A percentile compares a stretch with the other conserved stretches of the same genome.
phyloP scores from a whole-genome alignment of 2,888 invertebrate species.

The Ellobium chinense region DNA sequence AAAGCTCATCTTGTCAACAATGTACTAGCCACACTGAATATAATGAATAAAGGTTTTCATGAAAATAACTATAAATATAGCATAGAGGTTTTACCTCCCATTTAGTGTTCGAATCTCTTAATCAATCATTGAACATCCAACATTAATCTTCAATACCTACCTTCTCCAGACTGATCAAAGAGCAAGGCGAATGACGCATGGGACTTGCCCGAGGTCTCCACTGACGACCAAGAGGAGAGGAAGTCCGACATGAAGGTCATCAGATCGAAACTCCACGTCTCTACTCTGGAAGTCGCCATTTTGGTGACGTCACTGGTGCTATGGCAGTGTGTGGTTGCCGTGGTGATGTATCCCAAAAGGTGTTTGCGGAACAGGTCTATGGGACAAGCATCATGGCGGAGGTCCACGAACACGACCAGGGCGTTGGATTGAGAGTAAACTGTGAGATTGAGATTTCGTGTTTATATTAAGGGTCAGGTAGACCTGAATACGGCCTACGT shows the following conservation, averaged over 20 bases:
- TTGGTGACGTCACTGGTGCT: conserved; percentile 3
- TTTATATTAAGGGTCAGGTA: too few species aligned
- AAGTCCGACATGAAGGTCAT: conserved; percentile 40
- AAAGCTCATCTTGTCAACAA: too few species aligned
- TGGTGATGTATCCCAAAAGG: conserved; percentile 43
- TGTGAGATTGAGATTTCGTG: background rate
- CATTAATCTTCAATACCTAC: conserved; percentile 13
- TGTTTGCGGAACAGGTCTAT: conserved; percentile 33
- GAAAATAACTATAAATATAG: too few species aligned
- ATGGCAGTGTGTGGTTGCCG: conserved; percentile 31
- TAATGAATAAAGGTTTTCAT: too few species aligned
- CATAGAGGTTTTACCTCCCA: too few species aligned
- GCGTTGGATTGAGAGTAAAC: conserved; percentile 10
- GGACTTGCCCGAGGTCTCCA: background rate
- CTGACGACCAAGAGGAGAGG: background rate
- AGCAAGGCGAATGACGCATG: conserved; percentile 40
- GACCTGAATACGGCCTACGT: too few species aligned
- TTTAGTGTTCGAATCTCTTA: background rate
- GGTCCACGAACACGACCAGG: conserved; percentile 37
- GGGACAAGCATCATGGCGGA: conserved; percentile 42
- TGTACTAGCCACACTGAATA: too few species aligned
- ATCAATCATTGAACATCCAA: background rate
- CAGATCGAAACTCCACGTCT: conserved; percentile 40
- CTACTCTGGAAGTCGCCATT: conserved; percentile 15
- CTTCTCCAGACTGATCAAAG: conserved; percentile 48